These are phyloP conservation scores for Brotula barbata DNA, from an alignment of 2,797 vertebrate species.

Conservation along the genomic window DNA sequence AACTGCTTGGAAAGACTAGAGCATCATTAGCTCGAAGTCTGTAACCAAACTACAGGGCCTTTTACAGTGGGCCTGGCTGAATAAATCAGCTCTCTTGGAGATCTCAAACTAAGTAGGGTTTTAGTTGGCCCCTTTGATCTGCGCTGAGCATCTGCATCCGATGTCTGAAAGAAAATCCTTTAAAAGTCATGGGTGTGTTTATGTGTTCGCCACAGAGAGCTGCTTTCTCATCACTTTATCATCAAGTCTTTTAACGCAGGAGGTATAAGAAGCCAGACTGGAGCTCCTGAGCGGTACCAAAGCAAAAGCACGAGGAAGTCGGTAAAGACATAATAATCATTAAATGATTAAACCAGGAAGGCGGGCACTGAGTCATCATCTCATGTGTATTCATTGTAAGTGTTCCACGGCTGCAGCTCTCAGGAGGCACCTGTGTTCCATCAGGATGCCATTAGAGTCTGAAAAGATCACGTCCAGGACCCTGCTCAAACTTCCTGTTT, in stretches of 20 bases:
- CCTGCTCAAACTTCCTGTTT: conserved; percentile 69
- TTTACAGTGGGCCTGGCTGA: conserved; percentile 66
- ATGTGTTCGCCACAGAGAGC: conserved; percentile 68
- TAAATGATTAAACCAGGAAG: conserved; percentile 73
- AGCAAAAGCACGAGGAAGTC: conserved; percentile 67
- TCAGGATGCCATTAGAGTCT: conserved; percentile 74
- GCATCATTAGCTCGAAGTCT: conserved; percentile 58
- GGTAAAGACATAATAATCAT: conserved; percentile 76
- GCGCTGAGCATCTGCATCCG: conserved; percentile 75
- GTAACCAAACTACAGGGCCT: conserved; percentile 60
- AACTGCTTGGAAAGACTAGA: conserved; percentile 32
- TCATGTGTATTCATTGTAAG: conserved; percentile 56
- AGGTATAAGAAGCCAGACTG: conserved; percentile 40
- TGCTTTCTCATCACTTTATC: conserved; percentile 73
- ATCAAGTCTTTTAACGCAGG: conserved; percentile 63
- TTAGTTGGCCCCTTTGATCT: conserved; percentile 76
- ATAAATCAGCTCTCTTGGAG: conserved; percentile 69
- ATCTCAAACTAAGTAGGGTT: conserved; percentile 63
- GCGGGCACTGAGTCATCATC: conserved; percentile 68
- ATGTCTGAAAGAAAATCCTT: conserved; percentile 78
- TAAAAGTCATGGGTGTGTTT: conserved; percentile 73
- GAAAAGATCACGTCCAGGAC: conserved; percentile 67
- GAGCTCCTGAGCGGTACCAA: conserved; percentile 51
- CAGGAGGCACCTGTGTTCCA: conserved; percentile 77
- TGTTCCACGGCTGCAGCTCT: conserved; percentile 48